Percentiles rank a stretch among this genome's conserved stretches.
phyloP scores from a whole-genome alignment of 2,113 vertebrate genomes.

The Zosterops borbonicus region DNA sequence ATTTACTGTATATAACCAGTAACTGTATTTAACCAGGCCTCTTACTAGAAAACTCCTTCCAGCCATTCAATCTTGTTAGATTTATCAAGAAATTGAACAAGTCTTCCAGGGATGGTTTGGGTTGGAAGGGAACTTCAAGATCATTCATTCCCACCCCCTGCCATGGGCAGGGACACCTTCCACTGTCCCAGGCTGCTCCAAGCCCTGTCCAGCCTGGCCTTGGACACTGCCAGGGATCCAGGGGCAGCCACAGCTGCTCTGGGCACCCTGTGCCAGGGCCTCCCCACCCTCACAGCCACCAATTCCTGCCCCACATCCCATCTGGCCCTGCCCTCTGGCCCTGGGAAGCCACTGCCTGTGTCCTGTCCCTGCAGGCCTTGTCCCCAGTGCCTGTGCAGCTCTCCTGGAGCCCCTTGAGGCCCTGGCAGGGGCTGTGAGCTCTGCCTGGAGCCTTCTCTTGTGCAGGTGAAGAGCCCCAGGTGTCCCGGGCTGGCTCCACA shows the following conservation, averaged over 20 bases:
- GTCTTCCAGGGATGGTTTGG: neutral
- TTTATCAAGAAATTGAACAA: neutral
- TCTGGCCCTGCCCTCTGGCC: too few relatives aligned
- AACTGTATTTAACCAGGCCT: neutral
- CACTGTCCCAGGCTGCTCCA: fast-evolving
- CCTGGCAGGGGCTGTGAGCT: neutral
- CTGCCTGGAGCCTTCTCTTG: neutral
- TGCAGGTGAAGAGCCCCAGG: neutral
- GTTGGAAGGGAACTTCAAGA: fast-evolving
- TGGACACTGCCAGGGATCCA: neutral
- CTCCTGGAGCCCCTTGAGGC: neutral
- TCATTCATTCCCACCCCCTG: fast-evolving
- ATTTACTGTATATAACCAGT: neutral
- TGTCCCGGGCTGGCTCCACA: neutral
- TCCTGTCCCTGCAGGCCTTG: too few relatives aligned
- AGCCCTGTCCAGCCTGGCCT: fast-evolving
- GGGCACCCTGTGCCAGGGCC: neutral
- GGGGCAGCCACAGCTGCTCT: neutral
- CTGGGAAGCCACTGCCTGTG: too few relatives aligned
- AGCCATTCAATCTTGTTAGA: neutral
- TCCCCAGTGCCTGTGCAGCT: too few relatives aligned
- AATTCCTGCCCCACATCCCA: neutral
- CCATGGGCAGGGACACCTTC: neutral
- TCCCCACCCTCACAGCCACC: neutral
- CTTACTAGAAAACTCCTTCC: neutral